A percentile compares a stretch with the other conserved stretches of the same genome.
Conservation (phyloP, 2,113 vertebrate species). For the Tragelaphus scriptus region DNA sequence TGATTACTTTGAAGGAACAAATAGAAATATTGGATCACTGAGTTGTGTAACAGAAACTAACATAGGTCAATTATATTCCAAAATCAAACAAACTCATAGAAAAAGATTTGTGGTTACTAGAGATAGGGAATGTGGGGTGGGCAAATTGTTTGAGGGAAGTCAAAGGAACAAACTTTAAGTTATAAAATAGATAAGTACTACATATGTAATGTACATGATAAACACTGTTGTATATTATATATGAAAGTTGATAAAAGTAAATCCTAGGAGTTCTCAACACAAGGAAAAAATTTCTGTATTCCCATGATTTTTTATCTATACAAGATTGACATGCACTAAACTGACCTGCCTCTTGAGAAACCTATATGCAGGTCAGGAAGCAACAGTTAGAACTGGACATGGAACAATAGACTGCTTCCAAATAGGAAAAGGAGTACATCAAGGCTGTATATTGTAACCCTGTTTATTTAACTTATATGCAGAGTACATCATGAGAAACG, state of each 20-base stretch:
- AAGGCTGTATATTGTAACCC: too few relatives aligned
- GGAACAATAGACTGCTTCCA: too few relatives aligned
- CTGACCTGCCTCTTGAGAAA: too few relatives aligned
- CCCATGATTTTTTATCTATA: not conserved
- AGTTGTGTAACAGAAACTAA: not conserved
- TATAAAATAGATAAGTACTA: not conserved
- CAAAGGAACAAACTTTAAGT: not conserved
- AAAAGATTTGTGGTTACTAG: not conserved
- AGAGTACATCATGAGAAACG: too few relatives aligned
- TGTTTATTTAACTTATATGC: too few relatives aligned
- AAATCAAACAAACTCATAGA: not conserved
- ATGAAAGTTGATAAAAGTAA: not conserved
- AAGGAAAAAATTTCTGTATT: not conserved
- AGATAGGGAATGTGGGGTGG: too few relatives aligned
- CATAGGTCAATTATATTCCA: not conserved
- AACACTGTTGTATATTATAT: not conserved
- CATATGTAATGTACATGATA: not conserved
- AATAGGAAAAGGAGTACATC: accelerated
- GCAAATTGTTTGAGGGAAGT: not conserved
- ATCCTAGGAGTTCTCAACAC: not conserved
- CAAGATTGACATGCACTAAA: not conserved
- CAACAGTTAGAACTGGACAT: too few relatives aligned
- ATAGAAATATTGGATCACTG: not conserved
- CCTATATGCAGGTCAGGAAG: too few relatives aligned
- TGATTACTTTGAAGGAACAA: not conserved